These are phyloP conservation scores for Rousettus leschenaultii DNA, from an alignment of 2,113 vertebrate genomes.

Conservation along the genomic window DNA sequence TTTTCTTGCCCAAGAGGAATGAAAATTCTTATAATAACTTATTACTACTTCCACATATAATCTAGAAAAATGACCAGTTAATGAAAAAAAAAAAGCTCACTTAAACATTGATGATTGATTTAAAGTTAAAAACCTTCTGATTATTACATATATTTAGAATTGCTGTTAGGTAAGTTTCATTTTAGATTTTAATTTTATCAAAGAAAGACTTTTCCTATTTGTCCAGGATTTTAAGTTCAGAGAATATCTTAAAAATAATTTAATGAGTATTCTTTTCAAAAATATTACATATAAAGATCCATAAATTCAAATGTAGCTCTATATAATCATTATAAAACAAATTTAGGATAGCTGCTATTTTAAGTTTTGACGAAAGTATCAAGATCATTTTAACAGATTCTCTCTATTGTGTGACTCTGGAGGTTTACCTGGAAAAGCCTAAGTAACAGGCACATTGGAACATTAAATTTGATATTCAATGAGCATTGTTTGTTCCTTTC, in stretches of 20 bases:
- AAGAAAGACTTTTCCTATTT: background rate
- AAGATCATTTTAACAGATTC: background rate
- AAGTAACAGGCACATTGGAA: background rate
- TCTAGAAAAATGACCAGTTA: constrained; percentile 47
- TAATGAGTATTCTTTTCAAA: background rate
- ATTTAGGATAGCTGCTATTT: background rate
- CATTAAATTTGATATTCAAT: background rate
- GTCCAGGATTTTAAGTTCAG: background rate
- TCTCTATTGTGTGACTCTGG: background rate
- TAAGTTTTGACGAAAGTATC: background rate
- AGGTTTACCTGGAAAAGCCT: background rate
- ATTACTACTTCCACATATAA: constrained; percentile 27
- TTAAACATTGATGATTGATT: background rate
- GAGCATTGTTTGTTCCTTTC: background rate
- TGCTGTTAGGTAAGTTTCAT: background rate
- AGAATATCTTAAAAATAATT: constrained; percentile 10
- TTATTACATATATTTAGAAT: background rate
- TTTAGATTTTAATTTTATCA: constrained; percentile 35
- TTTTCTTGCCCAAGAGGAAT: constrained; percentile 15
- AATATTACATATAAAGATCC: background rate
- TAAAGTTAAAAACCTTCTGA: background rate
- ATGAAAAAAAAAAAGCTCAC: constrained; percentile 23
- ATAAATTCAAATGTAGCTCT: background rate
- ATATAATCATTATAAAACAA: background rate
- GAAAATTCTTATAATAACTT: constrained; percentile 32